A percentile compares a stretch with the other conserved stretches of the same genome.
These are phyloP conservation scores for Spicauda simplicius DNA, from an alignment of 2,888 invertebrate genomes.

Conservation along the genomic window DNA sequence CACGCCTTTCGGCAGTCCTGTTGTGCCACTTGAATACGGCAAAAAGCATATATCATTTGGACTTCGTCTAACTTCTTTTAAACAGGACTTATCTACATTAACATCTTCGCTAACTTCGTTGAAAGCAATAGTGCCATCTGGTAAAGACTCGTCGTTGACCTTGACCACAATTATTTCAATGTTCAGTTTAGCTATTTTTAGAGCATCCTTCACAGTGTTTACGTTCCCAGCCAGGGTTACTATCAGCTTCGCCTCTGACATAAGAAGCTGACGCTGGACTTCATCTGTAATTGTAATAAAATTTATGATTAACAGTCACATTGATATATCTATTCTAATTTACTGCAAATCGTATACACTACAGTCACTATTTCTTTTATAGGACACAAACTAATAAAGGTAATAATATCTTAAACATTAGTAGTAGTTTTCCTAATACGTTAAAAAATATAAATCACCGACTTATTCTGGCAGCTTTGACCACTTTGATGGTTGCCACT, in stretches of 20 bases:
- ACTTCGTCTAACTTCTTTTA: slow-evolving; percentile 73
- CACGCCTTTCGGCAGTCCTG: slow-evolving; percentile 92
- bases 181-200: slow-evolving; percentile 73
- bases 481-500: too few relatives aligned
- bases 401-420: too few relatives aligned
- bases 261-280: slow-evolving; percentile 86
- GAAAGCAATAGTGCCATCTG: slow-evolving; percentile 84
- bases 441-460: too few relatives aligned
- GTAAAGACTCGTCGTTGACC: slow-evolving; percentile 63
- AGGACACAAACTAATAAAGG: too few relatives aligned
- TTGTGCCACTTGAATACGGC: slow-evolving; percentile 95
- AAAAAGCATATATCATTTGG: slow-evolving; percentile 87
- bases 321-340: too few relatives aligned
- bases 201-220: slow-evolving; percentile 73
- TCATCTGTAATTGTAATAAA: slow-evolving; percentile 85
- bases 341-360: too few relatives aligned
- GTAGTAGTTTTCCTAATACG: too few relatives aligned
- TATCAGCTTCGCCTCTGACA: slow-evolving; percentile 86
- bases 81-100: slow-evolving; percentile 80
- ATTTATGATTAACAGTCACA: too few relatives aligned
- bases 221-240: slow-evolving; percentile 85
- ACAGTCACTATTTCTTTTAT: too few relatives aligned
- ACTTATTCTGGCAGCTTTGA: too few relatives aligned
- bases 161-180: slow-evolving; percentile 84
- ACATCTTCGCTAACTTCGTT: slow-evolving; percentile 85